A percentile compares a stretch with the other conserved stretches of the same genome.
phyloP scores from a whole-genome alignment of 2,797 vertebrate genomes.

The Petrocephalus schoutedeni region DNA sequence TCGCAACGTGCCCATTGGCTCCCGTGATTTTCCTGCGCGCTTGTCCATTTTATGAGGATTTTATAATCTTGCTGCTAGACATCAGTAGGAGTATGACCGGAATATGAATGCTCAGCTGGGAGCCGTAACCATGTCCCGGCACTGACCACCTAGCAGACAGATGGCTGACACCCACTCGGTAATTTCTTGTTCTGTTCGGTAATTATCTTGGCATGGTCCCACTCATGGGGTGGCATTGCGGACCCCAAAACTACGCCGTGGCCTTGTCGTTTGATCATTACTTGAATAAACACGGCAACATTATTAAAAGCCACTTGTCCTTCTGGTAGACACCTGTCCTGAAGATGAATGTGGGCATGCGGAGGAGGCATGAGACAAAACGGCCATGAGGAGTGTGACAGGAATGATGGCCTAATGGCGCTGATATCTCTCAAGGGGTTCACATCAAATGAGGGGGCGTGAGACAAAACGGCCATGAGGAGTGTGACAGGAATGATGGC shows the following conservation, averaged over 20 bases:
- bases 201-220: not conserved
- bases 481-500: not conserved
- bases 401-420: not conserved
- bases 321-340: not conserved
- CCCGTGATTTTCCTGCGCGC: not conserved
- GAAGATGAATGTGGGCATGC: not conserved
- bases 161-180: not conserved
- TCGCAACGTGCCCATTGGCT: not conserved
- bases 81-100: not conserved
- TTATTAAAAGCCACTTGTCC: not conserved
- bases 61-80: not conserved
- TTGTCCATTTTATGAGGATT: not conserved
- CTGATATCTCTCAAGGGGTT: not conserved
- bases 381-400: not conserved
- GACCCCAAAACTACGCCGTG: not conserved
- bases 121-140: not conserved
- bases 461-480: not conserved
- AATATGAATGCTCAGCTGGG: not conserved
- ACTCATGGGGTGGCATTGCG: not conserved
- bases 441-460: not conserved
- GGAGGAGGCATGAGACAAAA: not conserved
- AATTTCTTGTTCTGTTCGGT: not conserved
- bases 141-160: not conserved
- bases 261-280: not conserved
- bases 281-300: not conserved